phyloP scores from a whole-genome alignment of 2,797 vertebrate genomes.

The Apodemus agrarius region DNA sequence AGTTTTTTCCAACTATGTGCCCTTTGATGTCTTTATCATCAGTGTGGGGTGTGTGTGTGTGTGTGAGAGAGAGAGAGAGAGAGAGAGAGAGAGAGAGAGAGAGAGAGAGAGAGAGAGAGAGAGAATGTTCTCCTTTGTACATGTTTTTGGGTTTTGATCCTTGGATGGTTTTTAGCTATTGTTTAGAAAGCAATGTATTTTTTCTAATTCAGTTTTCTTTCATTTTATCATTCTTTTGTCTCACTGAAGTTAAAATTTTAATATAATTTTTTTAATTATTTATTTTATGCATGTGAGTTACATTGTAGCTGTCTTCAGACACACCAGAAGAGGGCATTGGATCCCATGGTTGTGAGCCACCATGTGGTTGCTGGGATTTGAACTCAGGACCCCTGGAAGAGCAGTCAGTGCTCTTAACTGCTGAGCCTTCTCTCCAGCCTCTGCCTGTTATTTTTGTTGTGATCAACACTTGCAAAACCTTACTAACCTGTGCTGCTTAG shows the following conservation, averaged over 20 bases:
- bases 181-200: constrained; percentile 40
- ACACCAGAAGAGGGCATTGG: too few species aligned
- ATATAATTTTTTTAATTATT: constrained; percentile 24
- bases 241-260: constrained; percentile 48
- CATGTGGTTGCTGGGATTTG: too few species aligned
- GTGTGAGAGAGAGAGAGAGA: too few species aligned
- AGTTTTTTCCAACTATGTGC: not conserved
- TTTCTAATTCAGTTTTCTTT: constrained; percentile 52
- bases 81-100: too few species aligned
- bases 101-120: too few species aligned
- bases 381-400: too few species aligned
- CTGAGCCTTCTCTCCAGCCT: too few species aligned
- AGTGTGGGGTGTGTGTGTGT: not conserved
- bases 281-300: not conserved
- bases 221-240: constrained; percentile 31
- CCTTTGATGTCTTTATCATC: not conserved
- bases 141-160: constrained; percentile 32
- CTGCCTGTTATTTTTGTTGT: constrained; percentile 42
- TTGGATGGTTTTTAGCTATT: not conserved
- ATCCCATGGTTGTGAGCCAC: too few species aligned
- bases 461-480: constrained; percentile 15
- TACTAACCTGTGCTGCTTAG: constrained; percentile 28
- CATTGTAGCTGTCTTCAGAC: too few species aligned
- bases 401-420: too few species aligned
- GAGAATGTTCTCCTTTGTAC: not conserved